Conservation (phyloP, 1,140 invertebrate species). For the Zeugodacus cucurbitae region DNA sequence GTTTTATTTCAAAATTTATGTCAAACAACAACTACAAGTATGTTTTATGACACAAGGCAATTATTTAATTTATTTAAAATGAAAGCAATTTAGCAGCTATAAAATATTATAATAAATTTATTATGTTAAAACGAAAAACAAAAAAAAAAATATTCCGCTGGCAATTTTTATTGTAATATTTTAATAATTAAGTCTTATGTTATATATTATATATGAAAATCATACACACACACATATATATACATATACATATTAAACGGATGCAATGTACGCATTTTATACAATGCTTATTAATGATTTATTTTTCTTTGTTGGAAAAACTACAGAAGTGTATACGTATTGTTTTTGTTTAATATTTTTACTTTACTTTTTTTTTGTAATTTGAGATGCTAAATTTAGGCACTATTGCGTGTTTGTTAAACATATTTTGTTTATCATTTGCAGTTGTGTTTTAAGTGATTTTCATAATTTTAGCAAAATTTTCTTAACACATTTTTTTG, state of each 20-base stretch:
- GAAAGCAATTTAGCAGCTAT: background rate
- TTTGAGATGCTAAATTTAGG: background rate
- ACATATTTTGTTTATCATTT: background rate
- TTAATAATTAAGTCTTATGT: slow-evolving; percentile 9
- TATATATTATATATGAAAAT: slow-evolving; percentile 17
- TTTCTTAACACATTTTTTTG: background rate
- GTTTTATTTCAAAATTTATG: background rate
- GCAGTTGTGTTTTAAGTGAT: background rate
- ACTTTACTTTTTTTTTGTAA: background rate
- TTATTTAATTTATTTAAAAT: background rate
- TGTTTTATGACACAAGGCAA: background rate
- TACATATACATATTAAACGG: background rate
- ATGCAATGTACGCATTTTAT: slow-evolving; percentile 9
- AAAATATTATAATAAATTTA: background rate
- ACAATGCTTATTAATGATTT: background rate
- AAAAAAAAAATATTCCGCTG: background rate
- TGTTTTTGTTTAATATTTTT: background rate
- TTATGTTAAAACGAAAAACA: background rate
- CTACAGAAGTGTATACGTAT: background rate
- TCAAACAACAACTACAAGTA: background rate
- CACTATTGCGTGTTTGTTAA: background rate
- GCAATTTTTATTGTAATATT: slow-evolving; percentile 26
- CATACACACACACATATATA: background rate
- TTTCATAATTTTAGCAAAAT: background rate
- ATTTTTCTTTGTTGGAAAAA: background rate